Percentiles rank a stretch among this genome's conserved stretches.
These are phyloP conservation scores for Elaeidobius kamerunicus DNA, from an alignment of 2,888 invertebrate species.

Conservation along the genomic window DNA sequence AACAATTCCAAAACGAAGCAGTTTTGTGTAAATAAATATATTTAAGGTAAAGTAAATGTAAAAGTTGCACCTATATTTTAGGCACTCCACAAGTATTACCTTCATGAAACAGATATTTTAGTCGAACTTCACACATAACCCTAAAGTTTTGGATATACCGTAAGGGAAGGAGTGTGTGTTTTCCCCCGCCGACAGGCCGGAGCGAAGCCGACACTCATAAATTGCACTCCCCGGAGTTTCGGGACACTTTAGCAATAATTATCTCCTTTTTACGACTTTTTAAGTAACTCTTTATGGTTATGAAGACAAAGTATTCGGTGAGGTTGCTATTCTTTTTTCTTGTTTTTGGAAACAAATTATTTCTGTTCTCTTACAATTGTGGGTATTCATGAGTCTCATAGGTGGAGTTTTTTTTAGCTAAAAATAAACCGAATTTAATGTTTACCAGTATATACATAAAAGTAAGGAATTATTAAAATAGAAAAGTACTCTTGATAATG, in stretches of 20 bases:
- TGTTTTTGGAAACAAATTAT: background rate
- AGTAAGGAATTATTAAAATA: no score
- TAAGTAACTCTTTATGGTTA: conserved; percentile 19
- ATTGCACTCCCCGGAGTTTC: conserved; percentile 16
- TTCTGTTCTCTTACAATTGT: no score
- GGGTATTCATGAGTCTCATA: background rate
- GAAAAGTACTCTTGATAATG: no score
- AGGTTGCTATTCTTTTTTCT: background rate
- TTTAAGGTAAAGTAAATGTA: no score
- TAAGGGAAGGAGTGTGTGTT: conserved; percentile 16
- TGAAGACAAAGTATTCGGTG: conserved; percentile 7
- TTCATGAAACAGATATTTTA: conserved; percentile 14
- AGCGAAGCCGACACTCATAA: conserved; percentile 17
- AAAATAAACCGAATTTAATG: no score
- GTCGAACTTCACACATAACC: conserved; percentile 21
- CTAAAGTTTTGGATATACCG: conserved; percentile 23
- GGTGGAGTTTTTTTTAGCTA: no score
- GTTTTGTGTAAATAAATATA: no score
- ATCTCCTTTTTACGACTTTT: conserved; percentile 22
- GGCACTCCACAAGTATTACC: no score
- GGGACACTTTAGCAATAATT: conserved; percentile 20
- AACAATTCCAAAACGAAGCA: no score
- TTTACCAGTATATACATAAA: no score
- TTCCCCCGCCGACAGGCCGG: conserved; percentile 12
- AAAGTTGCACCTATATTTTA: no score